These are phyloP conservation scores for Chymomyza costata DNA, from an alignment of 1,140 invertebrate species.

Conservation along the genomic window DNA sequence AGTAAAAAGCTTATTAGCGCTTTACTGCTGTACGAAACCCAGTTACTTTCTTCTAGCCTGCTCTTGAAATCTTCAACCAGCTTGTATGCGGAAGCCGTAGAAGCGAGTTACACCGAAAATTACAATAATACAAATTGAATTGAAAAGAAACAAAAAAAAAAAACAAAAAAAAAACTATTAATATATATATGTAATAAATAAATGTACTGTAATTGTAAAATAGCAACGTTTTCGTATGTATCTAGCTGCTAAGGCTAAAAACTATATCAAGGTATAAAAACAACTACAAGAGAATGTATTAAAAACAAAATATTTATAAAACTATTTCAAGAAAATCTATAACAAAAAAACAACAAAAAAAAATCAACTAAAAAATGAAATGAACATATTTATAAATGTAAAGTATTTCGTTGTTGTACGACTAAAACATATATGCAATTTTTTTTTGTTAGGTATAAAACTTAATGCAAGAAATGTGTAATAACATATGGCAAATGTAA, in stretches of 20 bases:
- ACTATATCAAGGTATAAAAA: constrained; percentile 24
- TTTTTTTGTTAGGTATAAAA: constrained; percentile 49
- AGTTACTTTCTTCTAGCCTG: no score
- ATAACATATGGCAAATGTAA: constrained; percentile 24
- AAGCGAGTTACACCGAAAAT: constrained; percentile 14
- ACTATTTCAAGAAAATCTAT: constrained; percentile 15
- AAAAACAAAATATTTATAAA: constrained; percentile 14
- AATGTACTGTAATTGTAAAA: constrained; percentile 60
- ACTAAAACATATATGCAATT: constrained; percentile 64
- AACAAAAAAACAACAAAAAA: constrained; percentile 11
- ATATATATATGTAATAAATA: constrained; percentile 20
- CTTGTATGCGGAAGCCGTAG: no score
- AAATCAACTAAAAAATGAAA: constrained; percentile 22
- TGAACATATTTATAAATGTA: constrained; percentile 61
- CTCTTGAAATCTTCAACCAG: no score
- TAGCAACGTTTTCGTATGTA: constrained; percentile 42
- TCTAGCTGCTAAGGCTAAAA: constrained; percentile 30
- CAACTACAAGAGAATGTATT: no score
- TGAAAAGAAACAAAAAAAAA: constrained; percentile 23
- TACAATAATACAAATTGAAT: constrained; percentile 19
- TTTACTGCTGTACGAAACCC: no score
- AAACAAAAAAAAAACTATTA: constrained; percentile 14
- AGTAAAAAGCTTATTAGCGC: no score
- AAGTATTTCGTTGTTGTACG: constrained; percentile 62
- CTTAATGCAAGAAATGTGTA: constrained; percentile 17